Percentiles rank a stretch among this genome's conserved stretches.
Evolutionary conservation across 2,888 invertebrate genomes (phyloP).

Genomic region (Xestia xanthographa): DNA sequence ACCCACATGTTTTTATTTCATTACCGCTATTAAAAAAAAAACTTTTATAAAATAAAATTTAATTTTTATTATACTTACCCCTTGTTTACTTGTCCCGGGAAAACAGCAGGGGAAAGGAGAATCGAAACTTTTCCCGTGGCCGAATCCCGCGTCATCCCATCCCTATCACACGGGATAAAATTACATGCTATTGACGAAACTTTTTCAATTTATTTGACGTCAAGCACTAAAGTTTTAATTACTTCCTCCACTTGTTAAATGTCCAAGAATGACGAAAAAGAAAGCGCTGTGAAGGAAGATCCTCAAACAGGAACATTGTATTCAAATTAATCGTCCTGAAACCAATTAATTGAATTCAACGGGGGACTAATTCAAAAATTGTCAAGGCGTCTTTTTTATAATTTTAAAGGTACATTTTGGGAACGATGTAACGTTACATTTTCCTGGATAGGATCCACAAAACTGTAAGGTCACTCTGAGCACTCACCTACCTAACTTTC

Average conservation of each 20-base stretch:
- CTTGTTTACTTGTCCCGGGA: constrained; percentile 45
- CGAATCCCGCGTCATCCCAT: constrained; percentile 13
- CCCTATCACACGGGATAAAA: constrained; percentile 46
- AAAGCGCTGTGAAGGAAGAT: constrained; percentile 25
- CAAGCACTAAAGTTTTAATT: constrained; percentile 75
- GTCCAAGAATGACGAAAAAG: constrained; percentile 53
- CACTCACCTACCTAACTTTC: no score
- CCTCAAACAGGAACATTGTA: constrained; percentile 44
- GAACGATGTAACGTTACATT: no score
- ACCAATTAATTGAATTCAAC: constrained; percentile 58
- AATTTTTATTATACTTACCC: constrained; percentile 44
- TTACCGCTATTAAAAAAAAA: constrained; percentile 25
- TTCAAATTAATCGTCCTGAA: constrained; percentile 57
- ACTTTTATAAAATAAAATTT: constrained; percentile 6
- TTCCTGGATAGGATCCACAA: no score
- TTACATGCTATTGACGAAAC: constrained; percentile 66
- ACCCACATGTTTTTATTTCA: constrained; percentile 48
- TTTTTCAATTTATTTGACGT: constrained; percentile 77
- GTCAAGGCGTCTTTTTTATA: no score
- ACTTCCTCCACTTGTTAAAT: constrained; percentile 59
- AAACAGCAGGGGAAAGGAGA: constrained; percentile 22
- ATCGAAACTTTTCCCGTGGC: constrained; percentile 22
- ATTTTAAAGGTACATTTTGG: constrained; percentile 34
- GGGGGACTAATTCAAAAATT: constrained; percentile 43
- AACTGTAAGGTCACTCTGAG: no score